A percentile compares a stretch with the other conserved stretches of the same genome.
These are phyloP conservation scores for Tenebrosternarchus preto DNA, from an alignment of 2,113 vertebrate genomes.

Conservation along the genomic window DNA sequence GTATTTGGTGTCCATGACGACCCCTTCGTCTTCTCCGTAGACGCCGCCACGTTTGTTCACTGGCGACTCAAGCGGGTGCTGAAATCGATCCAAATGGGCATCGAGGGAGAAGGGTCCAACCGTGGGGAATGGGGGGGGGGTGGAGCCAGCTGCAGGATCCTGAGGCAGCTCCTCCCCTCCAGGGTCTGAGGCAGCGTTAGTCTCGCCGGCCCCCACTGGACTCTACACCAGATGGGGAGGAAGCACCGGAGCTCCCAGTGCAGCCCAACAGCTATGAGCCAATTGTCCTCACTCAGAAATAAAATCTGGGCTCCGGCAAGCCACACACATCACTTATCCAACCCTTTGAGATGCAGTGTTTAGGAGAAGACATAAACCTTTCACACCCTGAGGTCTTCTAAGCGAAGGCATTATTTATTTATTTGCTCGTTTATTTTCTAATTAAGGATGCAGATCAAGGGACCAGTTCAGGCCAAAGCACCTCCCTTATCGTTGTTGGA, in stretches of 20 bases:
- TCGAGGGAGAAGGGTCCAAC: background rate
- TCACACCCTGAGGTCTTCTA: background rate
- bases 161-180: background rate
- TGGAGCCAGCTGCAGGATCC: background rate
- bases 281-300: background rate
- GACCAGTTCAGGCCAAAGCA: background rate
- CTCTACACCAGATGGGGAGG: slow-evolving; percentile 1
- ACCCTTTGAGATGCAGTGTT: background rate
- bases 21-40: slow-evolving; percentile 2
- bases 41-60: slow-evolving; percentile 4
- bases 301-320: background rate
- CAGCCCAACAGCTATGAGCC: background rate
- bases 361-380: background rate
- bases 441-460: background rate
- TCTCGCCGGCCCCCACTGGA: background rate
- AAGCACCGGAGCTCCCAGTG: background rate
- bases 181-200: background rate
- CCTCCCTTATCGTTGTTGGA: slow-evolving; percentile 28
- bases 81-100: background rate
- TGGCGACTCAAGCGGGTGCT: background rate
- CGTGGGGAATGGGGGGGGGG: background rate
- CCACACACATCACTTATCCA: background rate
- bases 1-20: slow-evolving; percentile 38
- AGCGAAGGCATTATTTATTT: background rate
- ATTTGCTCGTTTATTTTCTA: slow-evolving; percentile 27